These are phyloP conservation scores for Sebastes itinus DNA, from an alignment of 2,797 vertebrate genomes.

Conservation along the genomic window DNA sequence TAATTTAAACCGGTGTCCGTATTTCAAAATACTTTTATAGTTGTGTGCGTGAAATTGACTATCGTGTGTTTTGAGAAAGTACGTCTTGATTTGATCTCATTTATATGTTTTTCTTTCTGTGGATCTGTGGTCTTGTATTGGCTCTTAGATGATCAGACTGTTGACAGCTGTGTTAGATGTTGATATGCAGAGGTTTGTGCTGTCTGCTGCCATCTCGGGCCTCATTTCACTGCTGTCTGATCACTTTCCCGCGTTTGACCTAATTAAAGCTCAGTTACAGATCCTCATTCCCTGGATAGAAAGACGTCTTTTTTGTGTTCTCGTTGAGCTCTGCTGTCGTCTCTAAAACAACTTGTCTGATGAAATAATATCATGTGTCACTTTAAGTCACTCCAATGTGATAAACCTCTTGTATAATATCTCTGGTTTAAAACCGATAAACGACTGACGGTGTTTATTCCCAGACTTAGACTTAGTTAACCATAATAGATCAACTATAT, in stretches of 20 bases:
- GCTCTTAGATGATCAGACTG: too few relatives aligned
- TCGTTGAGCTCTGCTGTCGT: background rate
- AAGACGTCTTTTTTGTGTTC: too few relatives aligned
- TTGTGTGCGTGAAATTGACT: background rate
- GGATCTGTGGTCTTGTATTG: background rate
- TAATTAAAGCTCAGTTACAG: background rate
- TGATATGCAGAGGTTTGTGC: background rate
- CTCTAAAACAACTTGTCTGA: background rate
- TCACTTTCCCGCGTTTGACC: background rate
- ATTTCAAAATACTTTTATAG: too few relatives aligned
- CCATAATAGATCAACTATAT: background rate
- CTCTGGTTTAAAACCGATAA: background rate
- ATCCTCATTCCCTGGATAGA: background rate
- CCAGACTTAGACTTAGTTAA: background rate
- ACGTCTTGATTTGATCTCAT: background rate
- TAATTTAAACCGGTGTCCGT: too few relatives aligned
- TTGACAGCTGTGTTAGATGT: background rate
- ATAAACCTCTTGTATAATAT: background rate
- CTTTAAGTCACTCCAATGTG: background rate
- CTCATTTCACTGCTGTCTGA: too few relatives aligned
- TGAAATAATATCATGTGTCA: background rate
- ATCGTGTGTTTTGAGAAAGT: background rate
- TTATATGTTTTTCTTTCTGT: background rate
- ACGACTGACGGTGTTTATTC: background rate
- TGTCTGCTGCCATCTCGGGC: too few relatives aligned